Base-by-base conservation (phyloP, 1,140 invertebrate genomes). In the Platorchestia sp. region DNA sequence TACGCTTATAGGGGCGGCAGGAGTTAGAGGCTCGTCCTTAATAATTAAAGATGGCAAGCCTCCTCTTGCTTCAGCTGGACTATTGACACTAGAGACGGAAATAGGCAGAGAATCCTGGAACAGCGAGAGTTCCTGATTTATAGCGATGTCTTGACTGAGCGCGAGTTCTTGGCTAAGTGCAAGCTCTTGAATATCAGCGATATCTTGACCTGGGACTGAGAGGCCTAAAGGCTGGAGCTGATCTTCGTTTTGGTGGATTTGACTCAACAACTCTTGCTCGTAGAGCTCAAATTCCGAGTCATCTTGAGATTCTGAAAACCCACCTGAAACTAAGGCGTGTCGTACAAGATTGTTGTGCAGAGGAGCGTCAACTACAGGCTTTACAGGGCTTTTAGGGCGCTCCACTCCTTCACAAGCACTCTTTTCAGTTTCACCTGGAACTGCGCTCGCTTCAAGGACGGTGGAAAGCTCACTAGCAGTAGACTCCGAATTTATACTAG, bases 281-380 rank as follows among this genome's bases (percentile, higher is more conserved):
- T 93, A n/a, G 19, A 93, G 91, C 45, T 93, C 91, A 47, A 93
- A 93, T 36, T 93, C 91, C 0, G 91, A 93, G 40, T 93, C 43
- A 47, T 93, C 91, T 44, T 44, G 43, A 93, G 91, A 93, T 45
- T 93, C 91, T 93, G 91, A 93, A 10, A 44, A 45, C 45, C 7
- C 7, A 10, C 7, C 7, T 14, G 45, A 44, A 14, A 19, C 43
- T 47, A 44, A 27, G 7, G 44, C 36, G 45, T n/a, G 0, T 27
- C 91, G 41, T n/a, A 7, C 3, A 27, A 44, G 0, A 36, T 5
- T 47, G 45, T 40, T 93, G 14, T 45, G 19, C 47, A 19, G 19
- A 47, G 43, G 36, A 47, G n/a, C 43, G 45, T 93, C 45, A 47
- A 44, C 7, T 47, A 45, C 43, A 47, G 91, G 5, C 45, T 40